A percentile compares a stretch with the other conserved stretches of the same genome.
Conservation (phyloP, 2,113 vertebrate genomes). For the Corydoras maculifer region DNA sequence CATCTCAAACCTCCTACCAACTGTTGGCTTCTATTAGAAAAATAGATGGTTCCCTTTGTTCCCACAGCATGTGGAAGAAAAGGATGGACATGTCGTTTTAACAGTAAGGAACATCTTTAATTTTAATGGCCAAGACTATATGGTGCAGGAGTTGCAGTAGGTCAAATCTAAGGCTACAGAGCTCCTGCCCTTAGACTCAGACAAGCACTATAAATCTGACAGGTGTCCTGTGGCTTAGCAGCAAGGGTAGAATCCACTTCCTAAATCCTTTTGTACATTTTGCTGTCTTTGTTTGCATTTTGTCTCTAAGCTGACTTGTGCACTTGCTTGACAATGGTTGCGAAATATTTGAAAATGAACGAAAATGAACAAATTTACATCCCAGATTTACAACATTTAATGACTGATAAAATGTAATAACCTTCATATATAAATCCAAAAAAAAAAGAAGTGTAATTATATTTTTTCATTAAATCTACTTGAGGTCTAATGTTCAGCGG, state of each 20-base stretch:
- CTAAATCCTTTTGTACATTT: neutral
- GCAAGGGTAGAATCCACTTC: slow-evolving; percentile 11
- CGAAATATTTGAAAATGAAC: too few species aligned
- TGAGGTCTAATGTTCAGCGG: too few species aligned
- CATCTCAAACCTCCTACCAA: slow-evolving; percentile 87
- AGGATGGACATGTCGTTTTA: slow-evolving; percentile 68
- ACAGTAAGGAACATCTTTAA: slow-evolving; percentile 69
- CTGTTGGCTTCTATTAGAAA: slow-evolving; percentile 87
- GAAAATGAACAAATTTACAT: too few species aligned
- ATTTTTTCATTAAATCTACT: too few species aligned
- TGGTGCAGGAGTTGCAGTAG: neutral
- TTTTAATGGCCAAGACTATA: slow-evolving; percentile 43
- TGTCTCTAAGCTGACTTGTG: neutral
- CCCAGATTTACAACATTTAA: too few species aligned
- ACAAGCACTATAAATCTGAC: slow-evolving; percentile 41
- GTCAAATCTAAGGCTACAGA: slow-evolving; percentile 2
- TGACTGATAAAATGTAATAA: too few species aligned
- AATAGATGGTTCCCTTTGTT: slow-evolving; percentile 86
- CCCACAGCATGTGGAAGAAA: slow-evolving; percentile 72
- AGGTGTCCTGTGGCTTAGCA: slow-evolving; percentile 31
- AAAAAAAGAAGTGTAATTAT: too few species aligned
- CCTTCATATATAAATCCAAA: too few species aligned
- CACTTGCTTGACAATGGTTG: neutral
- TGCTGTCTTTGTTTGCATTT: neutral
- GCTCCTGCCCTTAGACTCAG: slow-evolving; percentile 24